These are phyloP conservation scores for Ormyrus thymus DNA, from an alignment of 2,888 invertebrate species.

Conservation along the genomic window DNA sequence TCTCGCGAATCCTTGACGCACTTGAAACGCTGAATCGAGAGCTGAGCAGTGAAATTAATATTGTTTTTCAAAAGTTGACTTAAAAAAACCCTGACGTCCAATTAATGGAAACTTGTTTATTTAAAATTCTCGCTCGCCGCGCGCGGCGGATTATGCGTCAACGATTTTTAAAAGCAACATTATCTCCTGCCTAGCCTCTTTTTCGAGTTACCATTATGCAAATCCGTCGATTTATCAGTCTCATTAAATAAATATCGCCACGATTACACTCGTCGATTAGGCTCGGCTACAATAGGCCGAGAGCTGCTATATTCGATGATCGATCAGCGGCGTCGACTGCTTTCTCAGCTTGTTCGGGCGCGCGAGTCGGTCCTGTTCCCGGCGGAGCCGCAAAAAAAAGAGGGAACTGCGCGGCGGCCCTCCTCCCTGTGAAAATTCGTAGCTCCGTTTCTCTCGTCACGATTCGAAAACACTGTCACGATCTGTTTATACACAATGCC, in stretches of 20 bases:
- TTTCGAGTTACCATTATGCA: background rate
- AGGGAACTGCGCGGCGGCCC: background rate
- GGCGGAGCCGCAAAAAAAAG: background rate
- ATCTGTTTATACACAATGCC: conserved; percentile 73
- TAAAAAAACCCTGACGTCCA: too few species aligned
- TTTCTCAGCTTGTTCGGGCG: conserved; percentile 46
- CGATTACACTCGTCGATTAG: conserved; percentile 14
- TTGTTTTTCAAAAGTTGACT: too few species aligned
- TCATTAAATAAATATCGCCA: background rate
- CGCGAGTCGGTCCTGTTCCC: background rate
- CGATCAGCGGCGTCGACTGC: conserved; percentile 43
- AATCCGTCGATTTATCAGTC: background rate
- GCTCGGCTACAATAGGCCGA: background rate
- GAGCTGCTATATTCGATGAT: conserved; percentile 25
- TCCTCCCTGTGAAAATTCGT: conserved; percentile 36
- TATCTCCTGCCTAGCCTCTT: too few species aligned
- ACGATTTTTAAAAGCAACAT: too few species aligned
- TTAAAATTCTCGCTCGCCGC: too few species aligned
- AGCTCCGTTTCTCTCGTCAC: conserved; percentile 55
- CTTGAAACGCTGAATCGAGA: too few species aligned
- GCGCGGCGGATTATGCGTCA: too few species aligned
- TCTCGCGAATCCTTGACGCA: too few species aligned
- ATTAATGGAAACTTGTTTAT: too few species aligned
- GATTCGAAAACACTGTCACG: conserved; percentile 61
- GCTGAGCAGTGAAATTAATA: too few species aligned